phyloP scores from a whole-genome alignment of 2,113 vertebrate species.

The Hipposideros armiger region DNA sequence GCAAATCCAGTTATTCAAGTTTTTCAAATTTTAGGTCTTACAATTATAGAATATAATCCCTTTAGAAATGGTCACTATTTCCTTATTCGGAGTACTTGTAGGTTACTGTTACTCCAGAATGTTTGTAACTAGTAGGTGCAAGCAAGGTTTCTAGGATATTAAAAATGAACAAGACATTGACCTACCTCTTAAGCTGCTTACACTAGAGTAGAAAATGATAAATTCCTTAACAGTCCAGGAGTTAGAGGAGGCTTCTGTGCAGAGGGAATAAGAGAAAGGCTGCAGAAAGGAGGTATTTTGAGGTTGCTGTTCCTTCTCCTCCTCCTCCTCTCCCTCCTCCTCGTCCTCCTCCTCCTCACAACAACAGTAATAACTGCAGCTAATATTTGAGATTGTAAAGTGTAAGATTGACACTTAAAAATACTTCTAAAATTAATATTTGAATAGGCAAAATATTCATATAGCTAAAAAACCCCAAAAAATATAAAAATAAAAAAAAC shows the following conservation, averaged over 20 bases:
- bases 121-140: conserved; percentile 36
- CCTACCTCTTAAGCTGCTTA: neutral
- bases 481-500: neutral
- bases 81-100: conserved; percentile 35
- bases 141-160: neutral
- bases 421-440: conserved; percentile 42
- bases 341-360: neutral
- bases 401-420: conserved; percentile 33
- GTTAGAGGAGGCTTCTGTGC: conserved; percentile 44
- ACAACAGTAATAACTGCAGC: conserved; percentile 12
- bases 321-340: no score
- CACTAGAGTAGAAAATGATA: conserved; percentile 17
- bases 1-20: conserved; percentile 50
- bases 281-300: conserved; percentile 53
- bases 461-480: neutral
- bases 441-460: conserved; percentile 29
- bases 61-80: conserved; percentile 32
- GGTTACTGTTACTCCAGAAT: conserved; percentile 1
- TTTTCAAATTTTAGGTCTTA: conserved; percentile 40
- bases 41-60: neutral
- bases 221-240: conserved; percentile 36
- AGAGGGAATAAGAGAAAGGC: conserved; percentile 28
- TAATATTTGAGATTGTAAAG: conserved; percentile 21
- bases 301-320: neutral
- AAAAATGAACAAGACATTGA: conserved; percentile 42